Percentiles rank a stretch among this genome's conserved stretches.
phyloP scores from a whole-genome alignment of 1,140 invertebrate genomes.

The Propsilocerus akamusi region DNA sequence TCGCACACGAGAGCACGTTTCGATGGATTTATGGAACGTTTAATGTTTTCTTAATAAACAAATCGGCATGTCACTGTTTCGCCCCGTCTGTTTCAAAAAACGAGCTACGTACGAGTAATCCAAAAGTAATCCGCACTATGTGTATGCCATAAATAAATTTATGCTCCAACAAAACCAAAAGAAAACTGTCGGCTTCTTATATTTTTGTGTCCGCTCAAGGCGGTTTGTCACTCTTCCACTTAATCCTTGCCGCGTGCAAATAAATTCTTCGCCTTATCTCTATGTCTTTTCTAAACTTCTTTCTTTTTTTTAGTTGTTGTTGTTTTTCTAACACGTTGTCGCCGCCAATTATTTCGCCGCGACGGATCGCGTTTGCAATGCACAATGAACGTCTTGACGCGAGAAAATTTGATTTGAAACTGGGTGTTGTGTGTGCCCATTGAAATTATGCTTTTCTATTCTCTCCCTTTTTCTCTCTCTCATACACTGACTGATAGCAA shows the following conservation, averaged over 20 bases:
- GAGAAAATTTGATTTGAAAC: slow-evolving; percentile 1
- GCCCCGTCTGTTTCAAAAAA: neutral
- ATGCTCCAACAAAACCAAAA: neutral
- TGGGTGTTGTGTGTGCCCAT: neutral
- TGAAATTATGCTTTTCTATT: neutral
- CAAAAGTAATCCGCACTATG: neutral
- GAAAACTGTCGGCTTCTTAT: too few species aligned
- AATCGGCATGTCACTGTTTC: neutral
- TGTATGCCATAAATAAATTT: slow-evolving; percentile 1
- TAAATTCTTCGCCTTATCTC: neutral
- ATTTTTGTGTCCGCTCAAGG: neutral
- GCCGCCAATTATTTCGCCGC: neutral
- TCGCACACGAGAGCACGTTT: too few species aligned
- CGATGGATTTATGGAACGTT: too few species aligned
- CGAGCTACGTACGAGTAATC: neutral
- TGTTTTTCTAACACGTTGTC: neutral
- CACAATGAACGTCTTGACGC: neutral
- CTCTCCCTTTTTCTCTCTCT: neutral
- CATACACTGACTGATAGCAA: neutral
- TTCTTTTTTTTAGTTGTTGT: neutral
- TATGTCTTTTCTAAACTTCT: neutral
- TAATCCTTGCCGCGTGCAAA: neutral
- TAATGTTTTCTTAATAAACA: too few species aligned
- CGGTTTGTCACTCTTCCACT: neutral
- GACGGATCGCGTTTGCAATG: neutral